Evolutionary conservation across 2,888 invertebrate species (phyloP), one percentile per base, ranked within the genome.

Genomic region (Microctonus brassicae): DNA sequence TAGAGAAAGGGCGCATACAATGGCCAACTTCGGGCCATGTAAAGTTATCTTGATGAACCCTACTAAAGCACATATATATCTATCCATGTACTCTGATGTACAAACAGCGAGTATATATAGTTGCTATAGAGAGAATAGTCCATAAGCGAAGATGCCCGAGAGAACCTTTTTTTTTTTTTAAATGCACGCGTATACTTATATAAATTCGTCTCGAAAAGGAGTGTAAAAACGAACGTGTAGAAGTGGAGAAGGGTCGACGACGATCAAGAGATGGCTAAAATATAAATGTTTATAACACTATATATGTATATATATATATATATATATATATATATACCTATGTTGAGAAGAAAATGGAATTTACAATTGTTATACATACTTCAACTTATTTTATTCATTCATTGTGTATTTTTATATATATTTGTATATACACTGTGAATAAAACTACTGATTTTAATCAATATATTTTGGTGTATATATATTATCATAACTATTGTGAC

Each of bases 41-140:
- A 20, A 10, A 33, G 39, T 61, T 61, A 39, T 61, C 61, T 61
- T 39, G 61, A 61, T 61, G 34, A 36, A 61, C 61, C 61, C 36
- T 34, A n/a, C n/a, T 36, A 47, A 47, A 17, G 17, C 17, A 47
- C 17, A 47, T 47, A 47, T 47, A 47, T 47, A 47, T 47, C 17
- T 47, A 47, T 47, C 17, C 17, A 47, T 47, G 17, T 47, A 47
- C 17, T 47, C n/a, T n/a, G n/a, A n/a, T n/a, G n/a, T n/a, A n/a
- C n/a, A n/a, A n/a, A n/a, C n/a, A n/a, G 47, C 47, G 7, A 17
- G 47, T 17, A n/a, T 47, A 47, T 17, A 47, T n/a, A n/a, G n/a
- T n/a, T n/a, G n/a, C n/a, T n/a, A n/a, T n/a, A n/a, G n/a, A n/a
- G n/a, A n/a, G n/a, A n/a, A 9, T 20, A 47, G 17, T 47, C 17